Base-by-base conservation (phyloP, 1,140 invertebrate genomes). In the Paramacrobiotus metropolitanus region DNA sequence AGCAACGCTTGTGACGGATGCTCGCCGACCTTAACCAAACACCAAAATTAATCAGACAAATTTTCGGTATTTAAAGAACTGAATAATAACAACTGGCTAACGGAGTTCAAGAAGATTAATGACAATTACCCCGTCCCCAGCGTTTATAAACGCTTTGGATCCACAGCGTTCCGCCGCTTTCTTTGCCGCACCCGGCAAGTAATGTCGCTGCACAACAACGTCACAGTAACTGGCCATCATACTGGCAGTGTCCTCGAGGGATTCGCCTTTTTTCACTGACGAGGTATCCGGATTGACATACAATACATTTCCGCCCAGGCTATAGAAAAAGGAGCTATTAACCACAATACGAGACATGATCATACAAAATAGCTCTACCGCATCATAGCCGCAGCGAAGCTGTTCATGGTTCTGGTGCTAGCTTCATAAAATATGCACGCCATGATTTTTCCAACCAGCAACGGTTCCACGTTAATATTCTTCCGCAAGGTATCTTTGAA, bases 1-100 rank as follows among this genome's bases (percentile, higher is more conserved):
- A 99, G 75, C 20, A 99, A 73, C 0, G 95, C 94, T 76, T 98
- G 95, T 0, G 91, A 96, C 0, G 95, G 95, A 76, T 99, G 95
- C 75, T 99, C 92, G 0, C 95, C 95, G 2, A 88, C n/a, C 34
- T 40, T 15, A 15, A 40, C 9, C 9, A 40, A n/a, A 9, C 9
- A 40, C 9, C 9, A 9, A 9, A 40, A n/a, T 40, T 9, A 9
- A n/a, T 40, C 34, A 40, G 34, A 9, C 34, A 40, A n/a, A 40
- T n/a, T n/a, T n/a, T n/a, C n/a, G n/a, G n/a, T n/a, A n/a, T n/a
- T n/a, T n/a, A n/a, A n/a, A n/a, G n/a, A n/a, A n/a, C n/a, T n/a
- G n/a, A n/a, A n/a, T n/a, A n/a, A n/a, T n/a, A n/a, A n/a, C n/a
- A n/a, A n/a, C n/a, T n/a, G n/a, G n/a, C n/a, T n/a, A n/a, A n/a